phyloP scores from a whole-genome alignment of 2,888 invertebrate genomes.

The Bugula neritina region DNA sequence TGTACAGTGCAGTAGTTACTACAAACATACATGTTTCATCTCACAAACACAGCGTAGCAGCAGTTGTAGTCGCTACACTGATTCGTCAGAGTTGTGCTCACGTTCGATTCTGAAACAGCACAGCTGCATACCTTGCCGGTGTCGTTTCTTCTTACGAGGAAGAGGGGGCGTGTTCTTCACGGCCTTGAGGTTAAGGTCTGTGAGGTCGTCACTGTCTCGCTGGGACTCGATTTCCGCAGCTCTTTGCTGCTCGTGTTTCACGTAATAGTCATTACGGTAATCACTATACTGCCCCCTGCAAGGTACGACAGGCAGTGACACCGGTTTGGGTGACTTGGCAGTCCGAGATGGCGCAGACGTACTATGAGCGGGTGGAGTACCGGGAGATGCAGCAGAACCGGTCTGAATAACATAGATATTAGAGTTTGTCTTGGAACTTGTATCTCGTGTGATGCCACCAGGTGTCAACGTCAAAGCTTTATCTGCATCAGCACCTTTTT shows the following conservation, averaged over 20 bases:
- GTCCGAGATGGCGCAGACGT: background rate
- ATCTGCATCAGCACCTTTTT: background rate
- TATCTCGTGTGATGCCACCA: background rate
- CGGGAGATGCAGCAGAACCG: background rate
- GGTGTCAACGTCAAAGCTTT: background rate
- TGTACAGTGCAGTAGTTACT: too few species aligned
- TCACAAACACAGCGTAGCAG: too few species aligned
- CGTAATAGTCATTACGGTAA: slow-evolving; percentile 25
- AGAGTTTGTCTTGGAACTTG: background rate
- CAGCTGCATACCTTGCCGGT: background rate
- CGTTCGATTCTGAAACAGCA: slow-evolving; percentile 7
- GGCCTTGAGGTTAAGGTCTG: background rate
- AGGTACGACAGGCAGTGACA: background rate
- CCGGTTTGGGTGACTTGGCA: background rate
- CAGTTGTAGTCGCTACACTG: too few species aligned
- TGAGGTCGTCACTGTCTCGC: background rate
- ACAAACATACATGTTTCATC: too few species aligned
- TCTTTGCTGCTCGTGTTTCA: slow-evolving; percentile 14
- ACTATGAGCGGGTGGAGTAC: too few species aligned
- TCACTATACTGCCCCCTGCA: slow-evolving; percentile 13
- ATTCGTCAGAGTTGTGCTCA: background rate
- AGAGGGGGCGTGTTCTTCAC: slow-evolving; percentile 12
- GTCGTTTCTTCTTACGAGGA: slow-evolving; percentile 13
- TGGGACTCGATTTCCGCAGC: background rate
- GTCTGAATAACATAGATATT: background rate